Percentiles rank a stretch among this genome's conserved stretches.
Conservation (phyloP, 2,888 invertebrate genomes). For the Cryptocephalus moraei region DNA sequence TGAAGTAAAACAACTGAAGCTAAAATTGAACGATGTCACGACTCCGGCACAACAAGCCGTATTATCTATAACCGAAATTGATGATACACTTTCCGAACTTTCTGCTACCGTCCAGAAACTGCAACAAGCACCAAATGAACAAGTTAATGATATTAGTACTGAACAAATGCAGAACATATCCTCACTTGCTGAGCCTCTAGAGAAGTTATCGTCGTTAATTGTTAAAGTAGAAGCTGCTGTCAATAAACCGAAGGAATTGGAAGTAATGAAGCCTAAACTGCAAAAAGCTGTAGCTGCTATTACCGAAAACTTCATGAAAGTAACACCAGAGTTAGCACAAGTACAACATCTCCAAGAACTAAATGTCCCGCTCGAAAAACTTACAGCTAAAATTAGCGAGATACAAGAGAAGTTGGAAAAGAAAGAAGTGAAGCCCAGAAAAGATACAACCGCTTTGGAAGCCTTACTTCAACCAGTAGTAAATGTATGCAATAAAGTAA, state of each 20-base stretch:
- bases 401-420: constrained; percentile 1
- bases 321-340: too few relatives aligned
- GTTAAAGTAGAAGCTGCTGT: neutral
- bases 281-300: too few relatives aligned
- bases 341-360: too few relatives aligned
- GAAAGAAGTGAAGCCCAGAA: neutral
- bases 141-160: constrained; percentile 1
- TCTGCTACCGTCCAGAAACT: constrained; percentile 2
- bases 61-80: constrained; percentile 10
- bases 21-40: neutral
- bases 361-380: too few relatives aligned
- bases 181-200: too few relatives aligned
- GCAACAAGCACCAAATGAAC: constrained; percentile 1
- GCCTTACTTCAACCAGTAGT: too few relatives aligned
- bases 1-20: neutral
- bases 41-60: constrained; percentile 8
- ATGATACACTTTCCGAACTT: constrained; percentile 6
- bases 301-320: too few relatives aligned
- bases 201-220: constrained; percentile 1
- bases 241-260: too few relatives aligned
- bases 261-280: too few relatives aligned
- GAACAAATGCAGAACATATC: too few relatives aligned
- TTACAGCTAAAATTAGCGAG: too few relatives aligned
- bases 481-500: too few relatives aligned
- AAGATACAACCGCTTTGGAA: neutral